Conservation (phyloP, 2,888 invertebrate genomes). For the Calliphora vomitoria region DNA sequence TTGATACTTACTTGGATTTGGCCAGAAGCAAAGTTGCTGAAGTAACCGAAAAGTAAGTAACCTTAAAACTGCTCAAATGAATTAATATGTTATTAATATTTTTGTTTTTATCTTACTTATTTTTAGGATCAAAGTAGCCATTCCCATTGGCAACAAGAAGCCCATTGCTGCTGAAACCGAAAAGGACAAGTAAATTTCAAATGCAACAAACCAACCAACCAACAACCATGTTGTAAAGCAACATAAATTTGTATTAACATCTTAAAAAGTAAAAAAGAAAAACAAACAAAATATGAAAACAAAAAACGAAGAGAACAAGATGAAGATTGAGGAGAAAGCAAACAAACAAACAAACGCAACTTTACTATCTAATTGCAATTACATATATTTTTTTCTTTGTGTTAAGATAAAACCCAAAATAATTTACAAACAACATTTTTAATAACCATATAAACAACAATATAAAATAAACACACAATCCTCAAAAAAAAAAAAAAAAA, state of each 20-base stretch:
- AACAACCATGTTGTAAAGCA: constrained; percentile 65
- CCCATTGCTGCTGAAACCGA: constrained; percentile 87
- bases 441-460: constrained; percentile 50
- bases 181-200: constrained; percentile 90
- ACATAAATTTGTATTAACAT: constrained; percentile 68
- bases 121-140: constrained; percentile 92
- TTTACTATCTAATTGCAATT: constrained; percentile 76
- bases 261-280: constrained; percentile 74
- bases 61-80: neutral
- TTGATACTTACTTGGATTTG: constrained; percentile 95
- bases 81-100: neutral
- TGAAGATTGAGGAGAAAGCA: constrained; percentile 48
- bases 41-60: constrained; percentile 93
- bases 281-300: neutral
- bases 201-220: constrained; percentile 74
- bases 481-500: constrained; percentile 58
- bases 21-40: constrained; percentile 95
- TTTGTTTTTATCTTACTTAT: neutral
- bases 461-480: constrained; percentile 55
- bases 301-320: constrained; percentile 51
- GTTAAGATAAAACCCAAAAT: constrained; percentile 75
- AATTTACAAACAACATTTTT: constrained; percentile 52
- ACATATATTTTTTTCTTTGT: constrained; percentile 69
- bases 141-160: constrained; percentile 95
- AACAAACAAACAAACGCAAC: constrained; percentile 74